Base-by-base conservation (phyloP, 2,888 invertebrate species). In the Stenodera caucasica region DNA sequence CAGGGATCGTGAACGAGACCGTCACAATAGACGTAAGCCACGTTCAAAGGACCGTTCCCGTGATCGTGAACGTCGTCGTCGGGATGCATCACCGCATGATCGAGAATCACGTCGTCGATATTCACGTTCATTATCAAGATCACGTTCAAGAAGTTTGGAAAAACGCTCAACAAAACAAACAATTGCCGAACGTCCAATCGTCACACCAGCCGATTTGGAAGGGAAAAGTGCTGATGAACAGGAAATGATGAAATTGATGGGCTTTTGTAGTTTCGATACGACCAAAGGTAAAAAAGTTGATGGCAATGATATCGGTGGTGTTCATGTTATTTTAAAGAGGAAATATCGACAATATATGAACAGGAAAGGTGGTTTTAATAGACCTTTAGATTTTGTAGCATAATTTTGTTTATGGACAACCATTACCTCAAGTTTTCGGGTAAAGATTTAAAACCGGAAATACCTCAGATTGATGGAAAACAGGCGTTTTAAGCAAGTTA, bases 321-420 rank as follows among this genome's bases (percentile, higher is more conserved):
- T 97, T 66, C 97, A 98, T 79, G 94, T 98, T 60, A 95, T 96
- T 65, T 86, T 97, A 63, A 97, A 98, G 82, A 85, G 98, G 72
- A 95, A 97, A 82, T 98, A 97, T 80, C 89, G 98, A 72, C 98
- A 99, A 82, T 99, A 99, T 79, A 99, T 99, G 99, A 99, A 99
- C 82, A 87, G 99, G 65, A 96, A 97, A 81, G 99, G 99, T 66
- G 99, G 98, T 57, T 99, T 99, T 82, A 99, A 99, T 82, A 86
- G 98, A 77, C 98, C 98, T 40, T 82, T 99, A 67, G 98, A 99
- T 82, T 96, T 96, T 83, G 96, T 98, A 67, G 95, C 96, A 68
- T 95, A 71, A 73, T 32, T 58, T 55, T 21, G 9, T 18, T 40
- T 57, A 49, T 66, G 69, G 68, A 72, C 71, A 70, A 72, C 70